These are phyloP conservation scores for Archocentrus centrarchus DNA, from an alignment of 2,113 vertebrate genomes.

Conservation along the genomic window DNA sequence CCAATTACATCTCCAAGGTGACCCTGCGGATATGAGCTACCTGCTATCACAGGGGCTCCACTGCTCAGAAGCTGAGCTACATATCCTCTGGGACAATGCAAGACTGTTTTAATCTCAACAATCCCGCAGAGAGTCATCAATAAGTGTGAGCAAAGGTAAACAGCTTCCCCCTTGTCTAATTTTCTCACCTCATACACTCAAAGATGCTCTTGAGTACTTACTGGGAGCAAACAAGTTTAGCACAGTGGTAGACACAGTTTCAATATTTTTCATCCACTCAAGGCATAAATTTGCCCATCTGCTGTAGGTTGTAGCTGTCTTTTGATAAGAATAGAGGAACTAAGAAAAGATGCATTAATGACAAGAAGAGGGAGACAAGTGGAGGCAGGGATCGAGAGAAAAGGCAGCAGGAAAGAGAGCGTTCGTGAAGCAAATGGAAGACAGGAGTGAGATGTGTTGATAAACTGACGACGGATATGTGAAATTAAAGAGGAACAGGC, in stretches of 20 bases:
- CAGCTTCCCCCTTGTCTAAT: slow-evolving; percentile 4
- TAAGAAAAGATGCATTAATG: neutral
- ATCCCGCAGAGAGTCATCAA: slow-evolving; percentile 30
- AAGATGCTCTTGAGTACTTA: slow-evolving; percentile 8
- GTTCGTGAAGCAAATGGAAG: slow-evolving; percentile 6
- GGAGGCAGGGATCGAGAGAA: neutral
- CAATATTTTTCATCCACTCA: neutral
- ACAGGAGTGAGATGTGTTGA: slow-evolving; percentile 22
- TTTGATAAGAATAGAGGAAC: slow-evolving; percentile 3
- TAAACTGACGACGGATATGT: slow-evolving; percentile 28
- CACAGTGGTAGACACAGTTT: neutral
- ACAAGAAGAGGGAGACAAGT: neutral
- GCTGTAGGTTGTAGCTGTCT: neutral
- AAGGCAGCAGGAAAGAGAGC: slow-evolving; percentile 11
- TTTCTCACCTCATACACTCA: neutral
- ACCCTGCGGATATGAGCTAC: slow-evolving; percentile 54
- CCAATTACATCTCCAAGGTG: slow-evolving; percentile 66
- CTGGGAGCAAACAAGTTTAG: slow-evolving; percentile 18
- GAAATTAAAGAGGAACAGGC: slow-evolving; percentile 5
- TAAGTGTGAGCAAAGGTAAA: slow-evolving; percentile 25
- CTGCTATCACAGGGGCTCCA: slow-evolving; percentile 29
- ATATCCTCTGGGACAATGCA: slow-evolving; percentile 27
- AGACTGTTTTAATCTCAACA: slow-evolving; percentile 38
- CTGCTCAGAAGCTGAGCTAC: neutral
- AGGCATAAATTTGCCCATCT: neutral